Evolutionary conservation across 2,797 vertebrate species (phyloP).

Genomic region (Euphonia xanthogaster): DNA sequence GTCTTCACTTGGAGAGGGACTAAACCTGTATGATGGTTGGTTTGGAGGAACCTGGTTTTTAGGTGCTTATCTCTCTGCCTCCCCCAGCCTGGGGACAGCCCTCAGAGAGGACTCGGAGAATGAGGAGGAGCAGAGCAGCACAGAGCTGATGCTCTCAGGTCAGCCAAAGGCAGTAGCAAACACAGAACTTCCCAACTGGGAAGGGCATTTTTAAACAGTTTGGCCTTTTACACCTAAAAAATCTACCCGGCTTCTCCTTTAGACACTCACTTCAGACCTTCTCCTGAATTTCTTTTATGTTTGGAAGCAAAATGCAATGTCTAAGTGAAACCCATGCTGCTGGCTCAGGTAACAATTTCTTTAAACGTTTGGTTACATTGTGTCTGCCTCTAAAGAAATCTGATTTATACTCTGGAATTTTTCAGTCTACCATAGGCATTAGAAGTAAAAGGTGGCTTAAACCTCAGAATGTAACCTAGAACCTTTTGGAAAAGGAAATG

Average conservation of each 20-base stretch:
- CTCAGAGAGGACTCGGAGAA: fast-evolving
- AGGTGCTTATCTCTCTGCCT: neutral
- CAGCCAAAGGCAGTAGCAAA: neutral
- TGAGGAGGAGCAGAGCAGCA: neutral
- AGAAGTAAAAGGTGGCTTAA: neutral
- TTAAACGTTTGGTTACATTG: neutral
- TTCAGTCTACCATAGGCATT: neutral
- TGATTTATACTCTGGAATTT: neutral
- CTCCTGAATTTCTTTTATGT: neutral
- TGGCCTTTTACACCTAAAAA: neutral
- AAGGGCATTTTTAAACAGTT: neutral
- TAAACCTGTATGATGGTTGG: neutral
- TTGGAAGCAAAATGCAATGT: neutral
- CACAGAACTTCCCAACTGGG: neutral
- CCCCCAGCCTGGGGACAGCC: too few species aligned
- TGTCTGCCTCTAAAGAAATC: neutral
- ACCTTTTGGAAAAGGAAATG: neutral
- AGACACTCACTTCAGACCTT: neutral
- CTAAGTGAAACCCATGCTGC: neutral
- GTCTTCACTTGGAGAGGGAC: neutral
- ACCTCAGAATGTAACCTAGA: conserved; percentile 20
- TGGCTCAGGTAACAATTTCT: neutral
- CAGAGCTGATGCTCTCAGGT: neutral
- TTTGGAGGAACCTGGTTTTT: neutral
- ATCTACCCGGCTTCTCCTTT: neutral